Conservation (phyloP, 2,113 vertebrate species). For the Scomber colias region DNA sequence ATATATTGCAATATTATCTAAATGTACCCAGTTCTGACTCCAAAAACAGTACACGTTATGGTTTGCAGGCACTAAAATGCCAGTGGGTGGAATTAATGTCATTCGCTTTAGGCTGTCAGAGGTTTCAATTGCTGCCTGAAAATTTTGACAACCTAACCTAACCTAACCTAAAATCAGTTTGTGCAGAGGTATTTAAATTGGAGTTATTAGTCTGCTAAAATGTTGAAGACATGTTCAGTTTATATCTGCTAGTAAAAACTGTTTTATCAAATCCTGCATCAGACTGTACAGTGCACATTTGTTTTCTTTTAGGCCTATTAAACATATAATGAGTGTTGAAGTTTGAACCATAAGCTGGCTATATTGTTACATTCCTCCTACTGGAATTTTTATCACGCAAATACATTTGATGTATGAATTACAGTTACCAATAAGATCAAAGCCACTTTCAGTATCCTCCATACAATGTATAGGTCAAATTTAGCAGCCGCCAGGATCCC, state of each 20-base stretch:
- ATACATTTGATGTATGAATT: conserved; percentile 3
- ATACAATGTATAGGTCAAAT: neutral
- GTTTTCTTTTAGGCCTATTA: too few species aligned
- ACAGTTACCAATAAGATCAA: neutral
- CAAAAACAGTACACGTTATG: neutral
- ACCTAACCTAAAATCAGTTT: neutral
- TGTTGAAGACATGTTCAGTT: too few species aligned
- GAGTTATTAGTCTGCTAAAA: neutral
- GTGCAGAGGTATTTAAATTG: neutral
- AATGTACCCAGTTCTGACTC: neutral
- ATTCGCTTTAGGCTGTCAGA: neutral
- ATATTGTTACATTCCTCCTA: neutral
- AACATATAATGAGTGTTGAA: too few species aligned
- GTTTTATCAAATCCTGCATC: neutral
- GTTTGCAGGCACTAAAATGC: neutral
- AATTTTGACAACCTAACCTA: neutral
- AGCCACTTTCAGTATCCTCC: neutral
- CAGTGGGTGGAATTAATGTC: neutral
- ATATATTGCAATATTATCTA: neutral
- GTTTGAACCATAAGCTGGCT: too few species aligned
- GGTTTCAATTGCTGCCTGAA: neutral
- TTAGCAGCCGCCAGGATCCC: neutral
- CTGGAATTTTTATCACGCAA: neutral
- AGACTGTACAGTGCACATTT: neutral
- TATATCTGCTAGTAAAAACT: too few species aligned